phyloP scores from a whole-genome alignment of 2,797 vertebrate genomes.

The Hydrophis major region DNA sequence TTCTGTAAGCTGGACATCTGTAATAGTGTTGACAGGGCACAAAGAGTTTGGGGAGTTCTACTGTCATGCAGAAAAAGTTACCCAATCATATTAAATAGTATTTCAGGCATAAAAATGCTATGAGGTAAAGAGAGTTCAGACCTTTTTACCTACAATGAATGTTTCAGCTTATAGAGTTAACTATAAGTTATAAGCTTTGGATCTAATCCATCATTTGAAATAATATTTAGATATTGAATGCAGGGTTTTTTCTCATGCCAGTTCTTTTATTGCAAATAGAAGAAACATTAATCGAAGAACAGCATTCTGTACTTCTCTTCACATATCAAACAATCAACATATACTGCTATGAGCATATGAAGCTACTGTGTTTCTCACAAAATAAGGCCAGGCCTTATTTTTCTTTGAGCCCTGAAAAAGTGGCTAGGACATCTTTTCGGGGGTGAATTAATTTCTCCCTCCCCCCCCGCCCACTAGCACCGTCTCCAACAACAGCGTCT shows the following conservation, averaged over 20 bases:
- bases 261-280: neutral
- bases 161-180: neutral
- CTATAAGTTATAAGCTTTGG: neutral
- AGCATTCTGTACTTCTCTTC: neutral
- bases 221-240: neutral
- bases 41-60: neutral
- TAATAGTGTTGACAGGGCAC: neutral
- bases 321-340: neutral
- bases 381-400: no score
- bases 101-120: neutral
- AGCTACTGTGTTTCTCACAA: neutral
- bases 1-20: neutral
- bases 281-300: neutral
- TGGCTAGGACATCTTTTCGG: no score
- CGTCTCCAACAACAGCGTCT: no score
- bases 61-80: neutral
- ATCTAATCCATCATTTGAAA: neutral
- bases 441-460: no score
- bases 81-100: neutral
- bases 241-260: neutral
- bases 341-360: neutral
- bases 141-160: neutral
- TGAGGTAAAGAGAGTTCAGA: neutral
- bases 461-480: no score
- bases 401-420: no score